Conservation (phyloP, 2,113 vertebrate species). For the Carassius auratus region DNA sequence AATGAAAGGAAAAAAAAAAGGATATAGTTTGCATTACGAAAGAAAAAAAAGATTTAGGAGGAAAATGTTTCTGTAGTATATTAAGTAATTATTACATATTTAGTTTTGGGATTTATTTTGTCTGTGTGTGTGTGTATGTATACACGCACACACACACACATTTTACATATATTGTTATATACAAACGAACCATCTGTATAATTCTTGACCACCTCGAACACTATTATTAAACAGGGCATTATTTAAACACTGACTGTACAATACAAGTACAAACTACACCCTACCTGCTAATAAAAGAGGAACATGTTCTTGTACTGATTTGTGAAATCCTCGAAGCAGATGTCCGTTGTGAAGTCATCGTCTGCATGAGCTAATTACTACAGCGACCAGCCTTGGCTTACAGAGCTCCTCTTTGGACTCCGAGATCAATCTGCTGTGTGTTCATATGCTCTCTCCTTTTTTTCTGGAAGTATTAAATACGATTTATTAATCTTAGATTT, state of each 20-base stretch:
- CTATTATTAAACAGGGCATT: constrained; percentile 5
- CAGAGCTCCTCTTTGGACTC: background rate
- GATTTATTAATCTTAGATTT: constrained; percentile 63
- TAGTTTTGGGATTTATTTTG: too few relatives aligned
- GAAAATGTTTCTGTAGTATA: too few relatives aligned
- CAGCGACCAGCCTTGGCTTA: constrained; percentile 1
- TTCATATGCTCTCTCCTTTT: constrained; percentile 53
- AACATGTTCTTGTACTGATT: background rate
- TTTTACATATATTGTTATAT: too few relatives aligned
- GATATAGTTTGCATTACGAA: background rate
- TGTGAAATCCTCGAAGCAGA: background rate
- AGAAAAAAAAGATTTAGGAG: background rate
- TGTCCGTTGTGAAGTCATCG: constrained; percentile 33
- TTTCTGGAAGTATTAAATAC: constrained; percentile 58
- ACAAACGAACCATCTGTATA: background rate
- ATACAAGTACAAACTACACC: background rate
- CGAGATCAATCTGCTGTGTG: constrained; percentile 61
- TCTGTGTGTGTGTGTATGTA: too few relatives aligned
- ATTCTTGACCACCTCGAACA: background rate
- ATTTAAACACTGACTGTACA: constrained; percentile 5
- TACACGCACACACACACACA: too few relatives aligned
- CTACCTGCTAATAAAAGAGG: constrained; percentile 6
- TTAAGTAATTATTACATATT: too few relatives aligned
- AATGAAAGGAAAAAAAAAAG: background rate
- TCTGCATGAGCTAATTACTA: constrained; percentile 60